phyloP scores from a whole-genome alignment of 2,113 vertebrate genomes.

The Jaculus jaculus region DNA sequence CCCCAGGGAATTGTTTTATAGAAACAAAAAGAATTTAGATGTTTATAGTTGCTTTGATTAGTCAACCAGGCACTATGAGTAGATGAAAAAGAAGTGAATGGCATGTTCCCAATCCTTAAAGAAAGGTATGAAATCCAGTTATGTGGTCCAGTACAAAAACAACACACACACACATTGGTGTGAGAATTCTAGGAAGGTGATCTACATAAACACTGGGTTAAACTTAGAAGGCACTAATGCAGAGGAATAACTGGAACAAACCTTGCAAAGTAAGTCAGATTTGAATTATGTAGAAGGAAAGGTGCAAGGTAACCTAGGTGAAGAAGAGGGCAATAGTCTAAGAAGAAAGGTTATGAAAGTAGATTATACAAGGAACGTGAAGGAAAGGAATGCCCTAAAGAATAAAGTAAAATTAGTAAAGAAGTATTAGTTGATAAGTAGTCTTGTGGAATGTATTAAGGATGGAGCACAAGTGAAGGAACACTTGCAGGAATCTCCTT shows the following conservation, averaged over 20 bases:
- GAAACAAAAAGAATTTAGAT: not conserved
- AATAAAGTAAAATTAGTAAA: constrained; percentile 37
- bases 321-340: not conserved
- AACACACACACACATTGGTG: not conserved
- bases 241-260: constrained; percentile 7
- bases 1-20: constrained; percentile 7
- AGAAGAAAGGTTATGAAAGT: constrained; percentile 2
- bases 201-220: not conserved
- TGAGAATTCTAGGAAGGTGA: constrained; percentile 27
- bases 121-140: not conserved
- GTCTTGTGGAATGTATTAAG: not conserved
- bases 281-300: constrained; percentile 22
- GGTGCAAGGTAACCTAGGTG: not conserved
- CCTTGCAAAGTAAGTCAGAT: constrained; percentile 19
- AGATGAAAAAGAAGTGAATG: constrained; percentile 34
- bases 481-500: not conserved
- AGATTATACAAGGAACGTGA: not conserved
- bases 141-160: not conserved
- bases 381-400: not conserved
- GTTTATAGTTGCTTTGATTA: constrained; percentile 38
- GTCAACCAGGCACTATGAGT: not conserved
- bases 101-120: not conserved
- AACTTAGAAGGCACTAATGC: not conserved
- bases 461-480: not conserved
- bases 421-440: not conserved